Base-by-base conservation (phyloP, 2,888 invertebrate species). In the Trachelus tabidus region DNA sequence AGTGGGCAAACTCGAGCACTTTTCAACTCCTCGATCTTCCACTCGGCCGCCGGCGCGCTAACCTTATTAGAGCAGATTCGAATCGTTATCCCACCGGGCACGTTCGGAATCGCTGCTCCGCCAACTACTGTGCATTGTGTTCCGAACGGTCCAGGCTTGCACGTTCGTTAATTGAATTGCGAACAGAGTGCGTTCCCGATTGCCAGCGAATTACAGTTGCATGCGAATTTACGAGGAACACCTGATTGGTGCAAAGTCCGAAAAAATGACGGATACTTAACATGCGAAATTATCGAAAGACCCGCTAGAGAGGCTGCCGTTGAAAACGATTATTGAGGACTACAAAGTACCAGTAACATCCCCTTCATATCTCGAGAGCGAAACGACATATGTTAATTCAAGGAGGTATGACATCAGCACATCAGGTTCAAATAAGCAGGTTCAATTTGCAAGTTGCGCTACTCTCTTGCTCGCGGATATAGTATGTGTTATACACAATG, bases 31-130 rank as follows among this genome's bases (percentile, higher is more conserved):
- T 85, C 81, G 76, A 79, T 80, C 71, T 71, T 71, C 71, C 71
- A 71, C 76, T 71, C 69, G 15, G 33, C 75, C 34, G 56, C 40
- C 73, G 40, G n/a, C 83, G 81, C 82, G 84, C 86, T 88, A 89
- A 88, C 89, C 83, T 90, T 88, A 89, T 90, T 90, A 90, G 87
- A 84, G 88, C 84, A 83, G 74, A 33, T 35, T 74, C 6, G 84
- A 84, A 86, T 86, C 87, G 86, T 85, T 84, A 86, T 83, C 81
- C 83, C 84, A 83, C 81, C 84, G 82, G 56, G 56, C 56, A 56
- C 56, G 56, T 56, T 56, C 56, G 23, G 15, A 23, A 56, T 56
- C 56, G 40, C 40, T 56, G 56, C 9, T 56, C 23, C 56, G 56
- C 9, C 56, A 23, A 56, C 56, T 23, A 23, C 56, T 9, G 23